A percentile compares a stretch with the other conserved stretches of the same genome.
phyloP scores from a whole-genome alignment of 37 sponge, comb jelly and placozoan species.

The Agelas oroides region DNA sequence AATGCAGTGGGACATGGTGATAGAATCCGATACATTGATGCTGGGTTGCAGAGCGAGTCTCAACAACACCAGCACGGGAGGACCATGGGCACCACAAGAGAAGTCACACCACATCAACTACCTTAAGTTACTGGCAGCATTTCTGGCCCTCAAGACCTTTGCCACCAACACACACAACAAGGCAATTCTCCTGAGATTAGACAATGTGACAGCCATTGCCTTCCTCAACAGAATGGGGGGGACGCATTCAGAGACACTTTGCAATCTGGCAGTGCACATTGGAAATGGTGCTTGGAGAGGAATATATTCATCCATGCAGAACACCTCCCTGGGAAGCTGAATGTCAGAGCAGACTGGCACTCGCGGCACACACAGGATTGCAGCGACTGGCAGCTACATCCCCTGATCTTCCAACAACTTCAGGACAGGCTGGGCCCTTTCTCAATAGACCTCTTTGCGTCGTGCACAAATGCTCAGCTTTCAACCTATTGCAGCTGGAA shows the following conservation, averaged over 20 bases:
- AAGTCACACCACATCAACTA: too few species aligned
- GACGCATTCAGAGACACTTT: constrained; percentile 8
- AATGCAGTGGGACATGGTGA: too few species aligned
- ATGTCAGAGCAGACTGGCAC: constrained; percentile 18
- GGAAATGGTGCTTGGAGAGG: constrained; percentile 19
- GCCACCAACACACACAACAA: not conserved
- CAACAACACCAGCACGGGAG: constrained; percentile 9
- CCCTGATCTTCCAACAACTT: not conserved
- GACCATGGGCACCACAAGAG: constrained; percentile 17
- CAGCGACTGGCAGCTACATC: constrained; percentile 18
- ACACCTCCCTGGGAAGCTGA: constrained; percentile 32
- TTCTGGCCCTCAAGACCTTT: constrained; percentile 14
- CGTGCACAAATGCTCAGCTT: constrained; percentile 14
- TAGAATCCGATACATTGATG: constrained; percentile 36
- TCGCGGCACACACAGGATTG: constrained; percentile 1
- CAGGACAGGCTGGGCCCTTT: not conserved
- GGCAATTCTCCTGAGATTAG: not conserved
- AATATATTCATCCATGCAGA: not conserved
- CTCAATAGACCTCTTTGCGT: constrained; percentile 24
- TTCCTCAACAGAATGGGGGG: constrained; percentile 22
- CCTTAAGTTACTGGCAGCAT: constrained; percentile 8
- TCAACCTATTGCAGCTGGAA: constrained; percentile 7
- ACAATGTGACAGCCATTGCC: constrained; percentile 33
- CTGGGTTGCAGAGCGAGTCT: constrained; percentile 24
- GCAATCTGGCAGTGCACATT: not conserved